Evolutionary conservation across 1,140 invertebrate species (phyloP), one percentile per base, ranked within the genome.

Genomic region (Meloidogyne hapla): DNA sequence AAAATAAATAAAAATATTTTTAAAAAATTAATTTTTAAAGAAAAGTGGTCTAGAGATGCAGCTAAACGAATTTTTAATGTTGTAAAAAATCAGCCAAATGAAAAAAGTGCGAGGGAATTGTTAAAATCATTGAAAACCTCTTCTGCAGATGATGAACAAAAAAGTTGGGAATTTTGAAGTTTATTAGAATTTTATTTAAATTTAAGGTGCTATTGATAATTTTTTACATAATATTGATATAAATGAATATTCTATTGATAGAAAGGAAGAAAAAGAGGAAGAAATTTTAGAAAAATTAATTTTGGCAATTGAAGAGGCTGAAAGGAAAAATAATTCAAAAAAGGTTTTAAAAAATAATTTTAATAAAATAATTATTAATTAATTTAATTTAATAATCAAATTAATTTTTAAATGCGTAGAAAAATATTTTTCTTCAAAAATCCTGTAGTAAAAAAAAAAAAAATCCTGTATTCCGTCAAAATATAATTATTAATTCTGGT

Each of bases 261-360:
- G 8, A 23, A 21, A 75, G 9, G 28, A 28, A 6, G 62, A 62
- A 45, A 65, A 81, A 48, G 79, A 81, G 33, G 33, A 70, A 38
- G 68, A 81, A 65, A 81, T 81, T 64, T 77, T 81, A 6, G 71
- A 77, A 48, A 73, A 68, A 10, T 61, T 81, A 23, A 66, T 69
- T 40, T 65, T 61, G 13, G 42, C 72, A 4, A 64, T 81, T 65
- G 79, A 81, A 70, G 66, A 45, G 9, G 42, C 69, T 18, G 26
- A 56, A 26, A 56, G 26, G 15, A 69, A 28, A 26, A 23, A 76
- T 28, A 2, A 33, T 38, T 15, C 33, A 10, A 70, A 68, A 18
- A 18, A 42, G 33, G 66, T 42, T 68, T 23, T 28, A 15, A 48
- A 26, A n/a, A 48, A 69, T 42, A 12, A 12, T n/a, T n/a, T n/a